phyloP scores from a whole-genome alignment of 2,113 vertebrate species.

The Podarcis muralis region DNA sequence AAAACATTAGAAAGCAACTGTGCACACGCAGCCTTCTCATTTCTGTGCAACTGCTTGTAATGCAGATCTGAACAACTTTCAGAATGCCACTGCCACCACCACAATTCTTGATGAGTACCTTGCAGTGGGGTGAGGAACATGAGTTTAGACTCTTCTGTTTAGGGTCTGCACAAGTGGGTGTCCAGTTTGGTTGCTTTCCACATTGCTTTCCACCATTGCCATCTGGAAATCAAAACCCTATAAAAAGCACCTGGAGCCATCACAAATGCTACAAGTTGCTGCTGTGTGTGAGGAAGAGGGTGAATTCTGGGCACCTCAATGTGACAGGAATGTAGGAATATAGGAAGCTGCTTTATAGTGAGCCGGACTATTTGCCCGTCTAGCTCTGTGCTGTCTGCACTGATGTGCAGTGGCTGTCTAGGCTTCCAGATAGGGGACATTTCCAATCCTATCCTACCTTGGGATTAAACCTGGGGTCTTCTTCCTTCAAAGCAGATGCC shows the following conservation, averaged over 20 bases:
- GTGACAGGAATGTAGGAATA: not conserved
- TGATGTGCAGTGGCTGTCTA: too few species aligned
- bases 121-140: not conserved
- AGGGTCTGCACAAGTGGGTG: not conserved
- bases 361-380: too few species aligned
- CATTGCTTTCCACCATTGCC: not conserved
- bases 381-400: too few species aligned
- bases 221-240: not conserved
- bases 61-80: not conserved
- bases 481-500: too few species aligned
- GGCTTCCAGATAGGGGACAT: too few species aligned
- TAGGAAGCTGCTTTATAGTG: too few species aligned
- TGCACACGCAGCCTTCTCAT: not conserved
- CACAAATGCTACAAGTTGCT: not conserved
- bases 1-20: not conserved
- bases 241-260: not conserved
- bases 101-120: not conserved
- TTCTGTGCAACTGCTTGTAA: not conserved
- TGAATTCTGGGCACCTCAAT: not conserved
- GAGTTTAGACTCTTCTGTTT: not conserved
- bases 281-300: not conserved
- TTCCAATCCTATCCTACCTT: too few species aligned
- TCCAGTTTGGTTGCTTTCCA: not conserved
- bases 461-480: too few species aligned
- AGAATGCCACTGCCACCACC: not conserved